Percentiles rank a stretch among this genome's conserved stretches.
These are phyloP conservation scores for Acanthoscelides obtectus DNA, from an alignment of 2,888 invertebrate species.

Conservation along the genomic window DNA sequence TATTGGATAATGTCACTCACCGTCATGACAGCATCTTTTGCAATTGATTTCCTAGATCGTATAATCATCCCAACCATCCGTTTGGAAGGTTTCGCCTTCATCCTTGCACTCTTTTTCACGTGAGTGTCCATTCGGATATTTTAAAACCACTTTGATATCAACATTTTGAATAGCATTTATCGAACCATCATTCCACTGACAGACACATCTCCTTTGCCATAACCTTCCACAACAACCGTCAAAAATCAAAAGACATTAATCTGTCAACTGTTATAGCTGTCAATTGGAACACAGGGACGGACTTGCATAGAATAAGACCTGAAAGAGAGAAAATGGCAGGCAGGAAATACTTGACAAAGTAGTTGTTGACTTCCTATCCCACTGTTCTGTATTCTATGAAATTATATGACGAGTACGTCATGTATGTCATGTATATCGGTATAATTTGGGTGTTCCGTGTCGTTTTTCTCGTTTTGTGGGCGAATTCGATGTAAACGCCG, in stretches of 20 bases:
- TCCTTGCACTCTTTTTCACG: constrained; percentile 33
- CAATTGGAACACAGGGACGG: no score
- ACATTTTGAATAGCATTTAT: constrained; percentile 23
- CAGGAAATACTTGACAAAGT: no score
- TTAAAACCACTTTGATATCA: constrained; percentile 27
- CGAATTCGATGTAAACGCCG: constrained; percentile 21
- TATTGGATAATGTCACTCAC: constrained; percentile 50
- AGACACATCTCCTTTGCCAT: constrained; percentile 21
- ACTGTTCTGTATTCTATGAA: no score
- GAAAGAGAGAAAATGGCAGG: no score
- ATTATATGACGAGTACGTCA: no score
- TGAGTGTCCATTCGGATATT: constrained; percentile 16
- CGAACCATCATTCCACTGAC: constrained; percentile 19
- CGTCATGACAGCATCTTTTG: constrained; percentile 85
- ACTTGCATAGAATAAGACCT: no score
- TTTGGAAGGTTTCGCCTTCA: constrained; percentile 75
- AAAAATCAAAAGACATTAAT: neutral
- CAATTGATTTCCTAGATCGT: constrained; percentile 79
- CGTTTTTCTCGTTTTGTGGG: neutral
- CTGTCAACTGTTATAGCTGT: neutral
- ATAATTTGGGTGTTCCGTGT: neutral
- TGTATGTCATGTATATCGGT: no score
- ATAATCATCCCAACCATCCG: constrained; percentile 84
- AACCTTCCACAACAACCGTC: constrained; percentile 18
- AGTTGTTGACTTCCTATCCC: no score